Percentiles rank a stretch among this genome's conserved stretches.
Conservation (phyloP, 2,888 invertebrate genomes). For the Sabatieria punctata region DNA sequence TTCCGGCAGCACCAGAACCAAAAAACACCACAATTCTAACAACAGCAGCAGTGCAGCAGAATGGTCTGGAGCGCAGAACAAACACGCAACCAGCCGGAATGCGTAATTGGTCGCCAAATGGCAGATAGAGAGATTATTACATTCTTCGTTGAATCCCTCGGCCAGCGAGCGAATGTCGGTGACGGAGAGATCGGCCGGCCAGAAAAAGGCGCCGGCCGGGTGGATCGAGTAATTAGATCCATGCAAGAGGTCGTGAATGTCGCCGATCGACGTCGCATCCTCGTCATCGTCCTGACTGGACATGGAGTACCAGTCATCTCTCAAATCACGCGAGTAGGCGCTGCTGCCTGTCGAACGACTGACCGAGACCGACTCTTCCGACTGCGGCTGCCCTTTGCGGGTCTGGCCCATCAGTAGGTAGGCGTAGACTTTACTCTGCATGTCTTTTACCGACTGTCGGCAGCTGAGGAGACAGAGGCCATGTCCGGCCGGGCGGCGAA, state of each 20-base stretch:
- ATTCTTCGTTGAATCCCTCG: conserved; percentile 6
- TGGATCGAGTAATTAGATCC: not conserved
- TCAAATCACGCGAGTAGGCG: not conserved
- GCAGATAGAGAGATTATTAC: too few relatives aligned
- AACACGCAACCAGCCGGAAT: too few relatives aligned
- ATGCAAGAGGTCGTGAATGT: too few relatives aligned
- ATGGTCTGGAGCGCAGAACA: too few relatives aligned
- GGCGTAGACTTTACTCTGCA: conserved; percentile 8
- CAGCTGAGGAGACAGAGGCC: too few relatives aligned
- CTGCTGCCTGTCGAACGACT: too few relatives aligned
- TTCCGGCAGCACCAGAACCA: too few relatives aligned
- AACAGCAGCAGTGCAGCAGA: too few relatives aligned
- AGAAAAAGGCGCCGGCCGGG: not conserved
- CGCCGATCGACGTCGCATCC: not conserved
- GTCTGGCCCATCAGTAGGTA: conserved; percentile 7
- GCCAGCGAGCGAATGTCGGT: conserved; percentile 3
- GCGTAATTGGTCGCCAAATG: too few relatives aligned
- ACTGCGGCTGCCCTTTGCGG: not conserved
- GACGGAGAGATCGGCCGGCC: not conserved
- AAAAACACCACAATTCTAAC: too few relatives aligned
- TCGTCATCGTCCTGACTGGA: not conserved
- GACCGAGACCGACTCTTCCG: not conserved
- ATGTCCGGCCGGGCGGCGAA: too few relatives aligned
- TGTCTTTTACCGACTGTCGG: too few relatives aligned
- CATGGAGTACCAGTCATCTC: not conserved